Evolutionary conservation across 2,797 vertebrate species (phyloP), one percentile per base, ranked within the genome.

Genomic region (Cyprinodon diabolis): DNA sequence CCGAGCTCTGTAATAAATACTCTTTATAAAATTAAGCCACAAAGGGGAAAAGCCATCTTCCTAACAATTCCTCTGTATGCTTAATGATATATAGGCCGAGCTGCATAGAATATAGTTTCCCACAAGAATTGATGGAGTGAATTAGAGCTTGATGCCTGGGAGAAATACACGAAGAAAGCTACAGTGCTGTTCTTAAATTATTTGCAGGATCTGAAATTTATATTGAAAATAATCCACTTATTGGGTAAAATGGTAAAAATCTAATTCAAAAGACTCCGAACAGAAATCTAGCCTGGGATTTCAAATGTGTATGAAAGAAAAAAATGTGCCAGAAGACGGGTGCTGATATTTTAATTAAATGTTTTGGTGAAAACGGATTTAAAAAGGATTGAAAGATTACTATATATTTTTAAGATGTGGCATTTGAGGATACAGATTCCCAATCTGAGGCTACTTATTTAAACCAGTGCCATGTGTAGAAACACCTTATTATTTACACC

Each of bases 1-100:
- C 75, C 68, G 80, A 68, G 13, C 23, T 2, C 76, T 14, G 17
- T 78, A 90, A 91, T 93, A 87, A 90, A 91, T 86, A 88, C 81
- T 77, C 69, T 75, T 83, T 72, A 67, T 19, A 62, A 75, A 83
- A 77, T 87, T 87, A 88, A 90, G 88, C 65, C 77, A 78, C 83
- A 81, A 82, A 81, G 81, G 71, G 78, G 63, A 85, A 87, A 89
- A 83, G 65, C 30, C 11, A 23, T 86, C 90, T 85, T 77, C 80
- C 73, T 84, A 80, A 84, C 30, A 77, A 68, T 71, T 47, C 75
- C 82, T 75, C 72, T 72, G 76, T 74, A 77, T 35, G 15, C 52
- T 21, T 62, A 75, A 66, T 70, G 55, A 68, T 48, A 74, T 69
- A n/a, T 56, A 80, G 43, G 45, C 51, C 23, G 56, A 70, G 65